Conservation (phyloP, 2,113 vertebrate species). For the Numenius arquata region DNA sequence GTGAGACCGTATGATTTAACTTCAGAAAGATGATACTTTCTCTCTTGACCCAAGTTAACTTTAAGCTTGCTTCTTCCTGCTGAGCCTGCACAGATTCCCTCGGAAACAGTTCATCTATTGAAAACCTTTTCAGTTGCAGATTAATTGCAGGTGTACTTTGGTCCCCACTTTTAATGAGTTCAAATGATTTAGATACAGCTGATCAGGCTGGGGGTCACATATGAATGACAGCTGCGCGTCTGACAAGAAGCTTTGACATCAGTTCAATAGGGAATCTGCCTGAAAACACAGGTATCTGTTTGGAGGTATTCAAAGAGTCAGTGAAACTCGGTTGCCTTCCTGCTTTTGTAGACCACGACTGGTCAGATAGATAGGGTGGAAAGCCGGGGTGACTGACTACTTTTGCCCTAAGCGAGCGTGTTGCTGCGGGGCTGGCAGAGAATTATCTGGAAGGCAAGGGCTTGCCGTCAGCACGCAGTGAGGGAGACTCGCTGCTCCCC, state of each 20-base stretch:
- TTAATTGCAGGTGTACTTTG: not conserved
- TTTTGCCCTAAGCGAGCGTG: fast-evolving
- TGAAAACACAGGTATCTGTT: not conserved
- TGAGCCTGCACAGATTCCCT: not conserved
- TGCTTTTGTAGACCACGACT: not conserved
- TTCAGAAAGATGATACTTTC: not conserved
- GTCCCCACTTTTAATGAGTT: not conserved
- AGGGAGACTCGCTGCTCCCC: not conserved
- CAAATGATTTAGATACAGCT: not conserved
- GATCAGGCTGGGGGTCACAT: not conserved
- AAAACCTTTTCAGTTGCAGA: not conserved
- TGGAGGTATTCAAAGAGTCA: not conserved
- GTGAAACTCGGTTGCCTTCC: not conserved
- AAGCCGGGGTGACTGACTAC: fast-evolving
- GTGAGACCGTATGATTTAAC: not conserved
- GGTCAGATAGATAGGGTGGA: not conserved
- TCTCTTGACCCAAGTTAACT: not conserved
- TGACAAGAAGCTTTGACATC: not conserved
- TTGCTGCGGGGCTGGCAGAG: not conserved
- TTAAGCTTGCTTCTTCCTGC: not conserved
- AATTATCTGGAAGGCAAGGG: too few species aligned
- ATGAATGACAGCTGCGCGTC: not conserved
- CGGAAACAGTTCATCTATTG: not conserved
- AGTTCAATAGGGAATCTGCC: not conserved
- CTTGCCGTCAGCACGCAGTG: fast-evolving